These are phyloP conservation scores for Scyliorhinus canicula DNA, from an alignment of 2,797 vertebrate species.

Conservation along the genomic window DNA sequence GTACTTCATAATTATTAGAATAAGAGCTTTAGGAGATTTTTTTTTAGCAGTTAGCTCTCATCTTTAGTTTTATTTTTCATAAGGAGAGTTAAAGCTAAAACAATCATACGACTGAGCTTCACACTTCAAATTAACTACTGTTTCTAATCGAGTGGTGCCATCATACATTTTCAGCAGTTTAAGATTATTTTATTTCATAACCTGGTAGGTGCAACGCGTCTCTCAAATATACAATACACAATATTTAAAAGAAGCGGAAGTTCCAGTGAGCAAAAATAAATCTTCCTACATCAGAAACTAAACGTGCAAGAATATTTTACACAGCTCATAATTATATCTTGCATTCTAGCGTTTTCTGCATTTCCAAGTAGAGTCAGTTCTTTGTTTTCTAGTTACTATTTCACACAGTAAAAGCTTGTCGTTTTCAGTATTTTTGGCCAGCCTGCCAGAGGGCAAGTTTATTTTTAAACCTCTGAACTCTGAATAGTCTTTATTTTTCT, in stretches of 20 bases:
- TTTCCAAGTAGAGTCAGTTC: slow-evolving; percentile 60
- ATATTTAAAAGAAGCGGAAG: neutral
- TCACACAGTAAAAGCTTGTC: slow-evolving; percentile 74
- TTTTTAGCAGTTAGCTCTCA: neutral
- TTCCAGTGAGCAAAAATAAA: neutral
- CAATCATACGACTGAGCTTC: neutral
- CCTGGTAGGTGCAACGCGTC: neutral
- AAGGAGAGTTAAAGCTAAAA: neutral
- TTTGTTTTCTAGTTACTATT: slow-evolving; percentile 65
- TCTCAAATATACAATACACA: neutral
- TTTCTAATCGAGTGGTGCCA: neutral
- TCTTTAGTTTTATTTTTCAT: neutral
- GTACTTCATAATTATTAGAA: slow-evolving; percentile 44
- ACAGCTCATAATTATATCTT: slow-evolving; percentile 28
- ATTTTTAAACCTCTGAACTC: slow-evolving; percentile 66
- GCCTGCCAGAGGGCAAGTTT: slow-evolving; percentile 65
- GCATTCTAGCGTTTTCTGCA: slow-evolving; percentile 51
- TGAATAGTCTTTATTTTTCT: slow-evolving; percentile 67
- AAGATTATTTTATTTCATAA: neutral
- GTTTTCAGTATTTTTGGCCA: slow-evolving; percentile 57
- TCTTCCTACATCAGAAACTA: neutral
- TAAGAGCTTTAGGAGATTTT: slow-evolving; percentile 18
- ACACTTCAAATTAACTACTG: slow-evolving; percentile 2
- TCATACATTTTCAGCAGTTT: neutral
- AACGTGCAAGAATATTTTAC: neutral